A percentile compares a stretch with the other conserved stretches of the same genome.
Evolutionary conservation across 2,888 invertebrate genomes (phyloP).

Genomic region (Melanostoma mellinum): DNA sequence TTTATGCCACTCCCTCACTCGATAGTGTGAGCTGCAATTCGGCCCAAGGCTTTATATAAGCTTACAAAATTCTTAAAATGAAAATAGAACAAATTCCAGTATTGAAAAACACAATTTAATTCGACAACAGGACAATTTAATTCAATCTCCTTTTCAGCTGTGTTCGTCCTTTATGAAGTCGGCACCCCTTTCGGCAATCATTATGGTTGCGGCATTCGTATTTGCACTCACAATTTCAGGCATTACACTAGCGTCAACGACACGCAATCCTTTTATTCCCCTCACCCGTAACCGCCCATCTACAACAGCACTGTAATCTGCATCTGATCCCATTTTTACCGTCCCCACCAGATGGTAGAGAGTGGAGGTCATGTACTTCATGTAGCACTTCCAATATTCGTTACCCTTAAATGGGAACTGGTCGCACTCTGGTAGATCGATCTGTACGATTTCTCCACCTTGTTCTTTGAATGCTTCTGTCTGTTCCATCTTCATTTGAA

Average conservation of each 20-base stretch:
- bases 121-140: no score
- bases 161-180: conserved; percentile 83
- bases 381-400: conserved; percentile 84
- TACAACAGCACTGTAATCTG: conserved; percentile 86
- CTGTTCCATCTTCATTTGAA: conserved; percentile 78
- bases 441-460: conserved; percentile 77
- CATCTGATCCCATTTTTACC: conserved; percentile 87
- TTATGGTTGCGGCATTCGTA: conserved; percentile 92
- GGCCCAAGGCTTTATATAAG: no score
- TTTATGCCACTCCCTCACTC: no score
- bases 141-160: no score
- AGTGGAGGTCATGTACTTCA: conserved; percentile 83
- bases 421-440: conserved; percentile 76
- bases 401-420: conserved; percentile 74
- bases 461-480: conserved; percentile 81
- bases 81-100: no score
- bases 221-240: conserved; percentile 89
- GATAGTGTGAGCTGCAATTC: no score
- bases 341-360: conserved; percentile 88
- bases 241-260: conserved; percentile 91
- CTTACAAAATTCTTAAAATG: no score
- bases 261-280: conserved; percentile 85
- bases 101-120: no score
- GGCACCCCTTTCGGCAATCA: conserved; percentile 92
- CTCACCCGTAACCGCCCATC: conserved; percentile 86